phyloP scores from a whole-genome alignment of 1,140 invertebrate genomes.

The Lordiphosa mommai region DNA sequence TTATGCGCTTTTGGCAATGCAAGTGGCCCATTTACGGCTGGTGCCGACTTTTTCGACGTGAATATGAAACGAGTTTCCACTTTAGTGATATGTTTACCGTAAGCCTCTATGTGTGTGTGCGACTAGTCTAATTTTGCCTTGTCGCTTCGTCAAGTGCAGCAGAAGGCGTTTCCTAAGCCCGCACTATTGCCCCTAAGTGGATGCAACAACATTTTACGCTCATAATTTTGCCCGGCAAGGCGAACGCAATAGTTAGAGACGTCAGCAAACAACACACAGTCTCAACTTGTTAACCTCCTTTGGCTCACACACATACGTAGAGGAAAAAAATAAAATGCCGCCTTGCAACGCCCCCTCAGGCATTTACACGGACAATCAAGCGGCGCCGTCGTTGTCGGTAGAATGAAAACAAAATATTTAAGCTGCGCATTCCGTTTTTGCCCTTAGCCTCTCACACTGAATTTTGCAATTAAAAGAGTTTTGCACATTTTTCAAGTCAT shows the following conservation, averaged over 20 bases:
- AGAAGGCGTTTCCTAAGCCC: slow-evolving; percentile 35
- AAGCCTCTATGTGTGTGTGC: slow-evolving; percentile 30
- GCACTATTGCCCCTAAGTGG: slow-evolving; percentile 27
- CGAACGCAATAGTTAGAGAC: slow-evolving; percentile 13
- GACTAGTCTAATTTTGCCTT: slow-evolving; percentile 40
- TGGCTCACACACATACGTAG: not conserved
- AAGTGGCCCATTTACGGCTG: slow-evolving; percentile 38
- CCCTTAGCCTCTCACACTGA: slow-evolving; percentile 34
- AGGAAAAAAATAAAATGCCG: slow-evolving; percentile 1
- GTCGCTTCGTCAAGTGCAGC: slow-evolving; percentile 29
- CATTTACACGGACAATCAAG: slow-evolving; percentile 61
- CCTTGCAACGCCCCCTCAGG: slow-evolving; percentile 13
- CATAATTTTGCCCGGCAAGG: slow-evolving; percentile 26
- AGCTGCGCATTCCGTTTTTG: slow-evolving; percentile 37
- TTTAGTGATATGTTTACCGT: slow-evolving; percentile 63
- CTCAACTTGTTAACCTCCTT: slow-evolving; percentile 72
- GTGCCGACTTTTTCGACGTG: slow-evolving; percentile 29
- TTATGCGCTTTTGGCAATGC: slow-evolving; percentile 37
- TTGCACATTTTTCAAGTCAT: slow-evolving; percentile 50
- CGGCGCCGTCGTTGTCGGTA: slow-evolving; percentile 51
- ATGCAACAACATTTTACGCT: slow-evolving; percentile 52
- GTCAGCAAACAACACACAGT: slow-evolving; percentile 47
- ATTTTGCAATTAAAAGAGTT: slow-evolving; percentile 73
- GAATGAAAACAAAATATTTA: slow-evolving; percentile 67
- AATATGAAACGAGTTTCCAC: slow-evolving; percentile 53